Percentiles rank a stretch among this genome's conserved stretches.
Evolutionary conservation across 1,140 invertebrate species (phyloP).

Genomic region (Augochlora pura): DNA sequence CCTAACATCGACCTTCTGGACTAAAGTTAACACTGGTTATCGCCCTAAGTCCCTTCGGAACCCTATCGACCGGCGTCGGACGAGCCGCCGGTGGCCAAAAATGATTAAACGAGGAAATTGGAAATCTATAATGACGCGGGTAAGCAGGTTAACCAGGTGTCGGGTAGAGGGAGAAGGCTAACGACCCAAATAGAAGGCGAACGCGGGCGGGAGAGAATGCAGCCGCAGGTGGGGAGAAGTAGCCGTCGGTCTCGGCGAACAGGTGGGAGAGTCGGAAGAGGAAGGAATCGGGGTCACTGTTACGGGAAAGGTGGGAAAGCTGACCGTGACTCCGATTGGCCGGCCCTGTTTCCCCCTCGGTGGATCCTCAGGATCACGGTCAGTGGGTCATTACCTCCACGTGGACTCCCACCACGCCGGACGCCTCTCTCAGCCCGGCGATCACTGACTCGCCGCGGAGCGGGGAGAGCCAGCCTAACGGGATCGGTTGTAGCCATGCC

Average conservation of each 20-base stretch:
- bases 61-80: background rate
- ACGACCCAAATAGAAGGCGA: conserved; percentile 59
- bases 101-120: conserved; percentile 44
- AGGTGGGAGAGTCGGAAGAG: conserved; percentile 54
- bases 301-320: conserved; percentile 52
- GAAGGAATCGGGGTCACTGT: conserved; percentile 65
- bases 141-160: conserved; percentile 56
- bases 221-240: conserved; percentile 28
- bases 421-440: background rate
- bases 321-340: conserved; percentile 62
- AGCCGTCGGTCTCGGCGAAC: background rate
- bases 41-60: background rate
- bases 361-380: conserved; percentile 63
- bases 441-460: background rate
- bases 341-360: conserved; percentile 27
- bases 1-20: too few relatives aligned
- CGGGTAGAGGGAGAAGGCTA: conserved; percentile 52
- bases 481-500: conserved; percentile 67
- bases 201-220: conserved; percentile 2
- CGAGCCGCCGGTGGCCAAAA: background rate
- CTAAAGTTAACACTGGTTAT: too few relatives aligned
- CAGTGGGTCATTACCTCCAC: conserved; percentile 69
- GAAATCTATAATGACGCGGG: conserved; percentile 27
- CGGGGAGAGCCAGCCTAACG: conserved; percentile 61
- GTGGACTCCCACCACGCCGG: conserved; percentile 35